Percentiles rank a stretch among this genome's conserved stretches.
These are phyloP conservation scores for Hyperoodon ampullatus DNA, from an alignment of 2,113 vertebrate species.

Conservation along the genomic window DNA sequence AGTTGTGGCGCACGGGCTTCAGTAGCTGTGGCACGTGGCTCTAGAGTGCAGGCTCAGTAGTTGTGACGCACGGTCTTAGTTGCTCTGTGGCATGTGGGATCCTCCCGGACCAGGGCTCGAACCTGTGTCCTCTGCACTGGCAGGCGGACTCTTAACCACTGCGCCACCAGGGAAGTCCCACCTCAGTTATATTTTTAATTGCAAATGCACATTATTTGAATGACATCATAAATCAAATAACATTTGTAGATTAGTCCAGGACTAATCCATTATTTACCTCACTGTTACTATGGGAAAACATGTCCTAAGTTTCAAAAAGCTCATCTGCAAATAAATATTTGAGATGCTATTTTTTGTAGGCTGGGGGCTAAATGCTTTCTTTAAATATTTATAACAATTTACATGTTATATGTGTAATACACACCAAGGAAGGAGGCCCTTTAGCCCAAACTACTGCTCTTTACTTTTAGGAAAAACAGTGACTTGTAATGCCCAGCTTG, in stretches of 20 bases:
- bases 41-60: too few species aligned
- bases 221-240: background rate
- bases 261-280: constrained; percentile 11
- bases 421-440: background rate
- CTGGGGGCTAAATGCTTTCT: background rate
- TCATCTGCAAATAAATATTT: constrained; percentile 40
- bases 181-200: background rate
- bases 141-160: too few species aligned
- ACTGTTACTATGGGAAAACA: background rate
- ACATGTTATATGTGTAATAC: background rate
- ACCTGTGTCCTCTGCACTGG: too few species aligned
- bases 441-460: background rate
- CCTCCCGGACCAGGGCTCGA: too few species aligned
- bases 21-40: too few species aligned
- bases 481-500: background rate
- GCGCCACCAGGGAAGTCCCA: too few species aligned
- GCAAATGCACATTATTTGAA: background rate
- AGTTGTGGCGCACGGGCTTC: too few species aligned
- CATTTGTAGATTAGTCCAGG: background rate
- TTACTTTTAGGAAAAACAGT: background rate
- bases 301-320: constrained; percentile 7
- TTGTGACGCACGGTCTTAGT: too few species aligned
- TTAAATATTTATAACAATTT: background rate
- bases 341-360: background rate
- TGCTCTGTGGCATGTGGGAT: too few species aligned